Base-by-base conservation (phyloP, 2,888 invertebrate genomes). In the Sesia apiformis region DNA sequence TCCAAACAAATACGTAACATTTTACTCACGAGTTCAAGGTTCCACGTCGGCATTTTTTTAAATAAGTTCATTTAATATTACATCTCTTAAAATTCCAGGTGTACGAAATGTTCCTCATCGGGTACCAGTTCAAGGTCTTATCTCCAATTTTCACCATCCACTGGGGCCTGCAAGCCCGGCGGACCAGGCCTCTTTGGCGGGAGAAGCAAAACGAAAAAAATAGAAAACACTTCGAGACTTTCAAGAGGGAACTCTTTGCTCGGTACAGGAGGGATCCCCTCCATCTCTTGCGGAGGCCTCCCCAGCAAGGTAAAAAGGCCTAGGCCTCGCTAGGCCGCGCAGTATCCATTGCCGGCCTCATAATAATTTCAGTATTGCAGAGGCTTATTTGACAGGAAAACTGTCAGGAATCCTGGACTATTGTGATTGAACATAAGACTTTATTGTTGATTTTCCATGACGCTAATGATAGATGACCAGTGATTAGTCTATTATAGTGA, bases 91-190 rank as follows among this genome's bases (percentile, higher is more conserved):
- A 52, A 38, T 83, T 84, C 5, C 84, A 97, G 97, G 96, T 97
- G 43, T 97, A 97, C 84, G 97, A 97, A 87, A 97, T 97, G 95
- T 96, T 93, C 75, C 92, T 97, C 40, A 94, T 96, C 51, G 96
- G 97, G 4, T 97, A 95, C 84, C 93, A 95, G 74, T 97, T 97
- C 84, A 92, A 93, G 69, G 97, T 97, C 0, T 90, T 97, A 6
- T 95, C 97, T 0, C 97, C 97, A 0, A 93, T 96, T 52, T 97
- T 97, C 84, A 96, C 96, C 0, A 95, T 95, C 53, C 97, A 97
- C 74, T 96, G 97, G 95, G 97, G 97, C 0, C 84, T 97, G 3
- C 96, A 97, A 74, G 93, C 93, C 40, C 93, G 95, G 56, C 92
- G 94, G 66, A 92, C 92, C 49, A 90, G 96, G 39, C 96, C 96